Conservation (phyloP, 2,113 vertebrate species). For the Odocoileus virginianus region DNA sequence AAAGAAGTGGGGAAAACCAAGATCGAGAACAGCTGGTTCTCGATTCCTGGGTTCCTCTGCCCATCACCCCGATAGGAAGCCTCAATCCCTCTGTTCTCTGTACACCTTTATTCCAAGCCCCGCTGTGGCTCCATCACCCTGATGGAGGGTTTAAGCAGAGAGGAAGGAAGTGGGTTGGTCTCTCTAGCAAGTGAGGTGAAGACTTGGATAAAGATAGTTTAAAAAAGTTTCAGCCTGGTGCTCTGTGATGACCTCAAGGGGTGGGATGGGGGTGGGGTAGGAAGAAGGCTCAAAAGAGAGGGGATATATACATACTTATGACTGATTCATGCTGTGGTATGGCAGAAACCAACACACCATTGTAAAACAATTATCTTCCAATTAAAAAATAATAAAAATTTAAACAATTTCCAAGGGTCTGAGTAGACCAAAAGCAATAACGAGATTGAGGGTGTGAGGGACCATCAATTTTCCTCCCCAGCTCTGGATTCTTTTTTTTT, state of each 20-base stretch:
- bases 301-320: background rate
- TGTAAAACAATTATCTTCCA: background rate
- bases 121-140: background rate
- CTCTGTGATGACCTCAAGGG: background rate
- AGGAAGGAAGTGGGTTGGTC: slow-evolving; percentile 15
- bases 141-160: background rate
- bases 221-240: background rate
- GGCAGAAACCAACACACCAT: background rate
- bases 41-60: background rate
- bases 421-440: background rate
- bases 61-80: background rate
- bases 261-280: background rate
- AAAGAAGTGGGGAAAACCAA: background rate
- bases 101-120: background rate
- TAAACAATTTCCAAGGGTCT: background rate
- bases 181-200: background rate
- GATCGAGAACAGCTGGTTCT: background rate
- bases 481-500: background rate
- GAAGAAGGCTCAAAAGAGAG: background rate
- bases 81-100: background rate
- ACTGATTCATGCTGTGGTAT: background rate
- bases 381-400: background rate
- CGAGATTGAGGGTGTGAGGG: background rate
- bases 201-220: background rate
- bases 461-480: background rate